phyloP scores from a whole-genome alignment of 64 coral and sea anemone species.

The Platygyra sinensis region DNA sequence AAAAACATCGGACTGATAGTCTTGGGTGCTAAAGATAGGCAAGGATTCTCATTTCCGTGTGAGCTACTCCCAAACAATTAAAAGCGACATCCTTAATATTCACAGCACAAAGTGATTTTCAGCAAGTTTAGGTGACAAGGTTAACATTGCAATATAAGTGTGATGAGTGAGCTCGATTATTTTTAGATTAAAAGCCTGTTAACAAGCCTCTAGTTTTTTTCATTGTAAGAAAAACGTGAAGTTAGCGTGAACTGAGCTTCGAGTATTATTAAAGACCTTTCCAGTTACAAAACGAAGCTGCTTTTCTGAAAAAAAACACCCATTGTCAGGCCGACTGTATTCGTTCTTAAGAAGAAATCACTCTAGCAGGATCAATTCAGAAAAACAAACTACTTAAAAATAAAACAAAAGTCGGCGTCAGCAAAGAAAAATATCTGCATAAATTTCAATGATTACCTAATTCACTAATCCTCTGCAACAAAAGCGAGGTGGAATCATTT shows the following conservation, averaged over 20 bases:
- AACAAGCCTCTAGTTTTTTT: conserved; percentile 5
- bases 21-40: too few relatives aligned
- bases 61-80: too few relatives aligned
- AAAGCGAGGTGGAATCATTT: conserved; percentile 25
- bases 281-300: neutral
- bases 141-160: neutral
- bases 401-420: conserved; percentile 21
- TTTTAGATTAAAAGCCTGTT: neutral
- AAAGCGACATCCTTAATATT: too few relatives aligned
- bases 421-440: conserved; percentile 48
- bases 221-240: neutral
- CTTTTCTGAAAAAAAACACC: neutral
- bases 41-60: too few relatives aligned
- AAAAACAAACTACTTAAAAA: conserved; percentile 19
- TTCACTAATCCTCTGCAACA: conserved; percentile 43
- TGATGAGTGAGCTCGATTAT: neutral
- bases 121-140: too few relatives aligned
- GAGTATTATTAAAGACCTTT: neutral
- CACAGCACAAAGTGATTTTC: neutral
- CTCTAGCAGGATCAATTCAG: neutral
- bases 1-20: too few relatives aligned
- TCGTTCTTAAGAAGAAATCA: neutral
- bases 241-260: neutral
- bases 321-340: neutral
- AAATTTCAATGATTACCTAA: conserved; percentile 29